Evolutionary conservation across 2,888 invertebrate species (phyloP), one percentile per base, ranked within the genome.

Genomic region (Ashinkailepas kermadecensis): DNA sequence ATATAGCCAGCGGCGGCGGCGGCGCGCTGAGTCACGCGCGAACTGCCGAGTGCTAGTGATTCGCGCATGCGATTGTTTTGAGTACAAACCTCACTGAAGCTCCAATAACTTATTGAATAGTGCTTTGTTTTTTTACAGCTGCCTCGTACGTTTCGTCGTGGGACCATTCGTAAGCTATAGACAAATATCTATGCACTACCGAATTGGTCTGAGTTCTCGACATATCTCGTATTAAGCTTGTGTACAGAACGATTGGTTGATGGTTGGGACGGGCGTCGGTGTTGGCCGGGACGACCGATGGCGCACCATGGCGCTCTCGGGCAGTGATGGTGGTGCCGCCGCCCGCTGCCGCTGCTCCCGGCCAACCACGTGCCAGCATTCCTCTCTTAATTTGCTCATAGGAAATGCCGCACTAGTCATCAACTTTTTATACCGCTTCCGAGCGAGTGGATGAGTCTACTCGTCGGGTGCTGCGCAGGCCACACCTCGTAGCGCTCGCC

Each of bases 51-150:
- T 74, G 74, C 54, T 74, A 74, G 74, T 74, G 74, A 54, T 74
- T 74, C 70, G 39, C 39, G 39, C 39, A 39, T 39, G 39, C 39
- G 39, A 39, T 74, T 74, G 74, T 74, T 74, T 74, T 74, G 39
- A 74, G 74, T 74, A 74, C 74, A 74, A 74, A 74, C 74, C 74
- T 74, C 70, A 74, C 56, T 74, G 74, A 74, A 74, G 74, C 74
- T 70, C 74, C 74, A 74, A 74, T 74, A 74, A 54, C 74, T 74
- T 56, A 74, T 54, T 74, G 56, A 74, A 74, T 74, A 74, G 74
- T 74, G 74, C 56, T 74, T 74, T 74, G 54, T 74, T 74, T 74
- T 56, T 74, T 74, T 74, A 74, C 74, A 56, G 74, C 74, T 56
- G 56, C 56, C 74, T 74, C 74, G 74, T 56, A 21, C 74, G 74